Evolutionary conservation across 2,797 vertebrate species (phyloP).

Genomic region (Pangasius sanitwongsei): DNA sequence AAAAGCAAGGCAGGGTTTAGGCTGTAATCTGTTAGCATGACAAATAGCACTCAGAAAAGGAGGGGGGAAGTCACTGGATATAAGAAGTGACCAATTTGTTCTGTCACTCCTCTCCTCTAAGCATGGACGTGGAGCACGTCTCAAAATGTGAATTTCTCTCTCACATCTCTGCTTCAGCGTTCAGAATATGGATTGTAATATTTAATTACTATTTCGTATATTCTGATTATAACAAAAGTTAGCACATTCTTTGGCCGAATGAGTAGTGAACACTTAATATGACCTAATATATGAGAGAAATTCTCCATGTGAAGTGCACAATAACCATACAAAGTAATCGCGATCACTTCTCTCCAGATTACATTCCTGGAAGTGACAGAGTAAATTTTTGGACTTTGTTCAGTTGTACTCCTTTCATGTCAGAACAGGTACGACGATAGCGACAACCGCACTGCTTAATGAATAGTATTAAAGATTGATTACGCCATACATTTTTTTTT

Average conservation of each 20-base stretch:
- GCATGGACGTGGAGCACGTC: not conserved
- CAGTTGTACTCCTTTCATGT: not conserved
- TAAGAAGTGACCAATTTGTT: not conserved
- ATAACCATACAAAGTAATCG: too few relatives aligned
- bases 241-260: not conserved
- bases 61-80: not conserved
- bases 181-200: not conserved
- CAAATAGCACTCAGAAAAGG: constrained; percentile 17
- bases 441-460: not conserved
- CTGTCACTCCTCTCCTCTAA: not conserved
- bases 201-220: not conserved
- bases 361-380: not conserved
- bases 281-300: not conserved
- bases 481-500: not conserved
- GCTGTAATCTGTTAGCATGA: constrained; percentile 52
- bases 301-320: not conserved
- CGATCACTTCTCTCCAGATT: not conserved
- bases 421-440: not conserved
- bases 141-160: too few relatives aligned
- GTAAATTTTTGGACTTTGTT: not conserved
- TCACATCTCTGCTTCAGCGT: not conserved
- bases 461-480: not conserved
- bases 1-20: constrained; percentile 43
- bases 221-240: not conserved
- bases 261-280: not conserved